Conservation (phyloP, 2,113 vertebrate genomes). For the Heptranchias perlo region DNA sequence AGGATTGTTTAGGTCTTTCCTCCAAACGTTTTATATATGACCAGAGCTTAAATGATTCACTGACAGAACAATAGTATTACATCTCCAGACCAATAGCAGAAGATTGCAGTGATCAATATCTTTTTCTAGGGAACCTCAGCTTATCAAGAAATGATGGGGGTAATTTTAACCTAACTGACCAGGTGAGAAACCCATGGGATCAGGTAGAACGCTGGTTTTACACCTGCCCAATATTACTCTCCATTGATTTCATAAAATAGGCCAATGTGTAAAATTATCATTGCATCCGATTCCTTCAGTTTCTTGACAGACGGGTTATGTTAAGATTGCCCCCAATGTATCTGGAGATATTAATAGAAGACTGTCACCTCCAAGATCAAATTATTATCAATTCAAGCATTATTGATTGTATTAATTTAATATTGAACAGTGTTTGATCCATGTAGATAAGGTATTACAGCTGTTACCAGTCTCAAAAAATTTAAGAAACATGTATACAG, state of each 20-base stretch:
- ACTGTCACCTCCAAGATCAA: not conserved
- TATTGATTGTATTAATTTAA: not conserved
- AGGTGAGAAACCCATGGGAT: no score
- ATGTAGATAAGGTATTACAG: not conserved
- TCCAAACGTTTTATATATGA: no score
- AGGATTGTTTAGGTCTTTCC: no score
- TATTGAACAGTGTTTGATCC: not conserved
- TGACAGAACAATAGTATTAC: no score
- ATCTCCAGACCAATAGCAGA: no score
- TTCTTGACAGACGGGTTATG: not conserved
- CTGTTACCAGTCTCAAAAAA: not conserved
- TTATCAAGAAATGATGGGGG: no score
- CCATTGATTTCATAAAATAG: not conserved
- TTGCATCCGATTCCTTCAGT: not conserved
- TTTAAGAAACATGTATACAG: not conserved
- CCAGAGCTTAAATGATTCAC: no score
- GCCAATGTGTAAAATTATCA: not conserved
- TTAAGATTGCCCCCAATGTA: not conserved
- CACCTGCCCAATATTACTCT: not conserved
- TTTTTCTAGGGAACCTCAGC: no score
- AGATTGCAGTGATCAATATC: no score
- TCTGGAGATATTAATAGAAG: not conserved
- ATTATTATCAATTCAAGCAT: not conserved
- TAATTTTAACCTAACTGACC: no score
- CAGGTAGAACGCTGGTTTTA: no score